These are phyloP conservation scores for Vicugna pacos DNA, from an alignment of 2,113 vertebrate genomes.

Conservation along the genomic window DNA sequence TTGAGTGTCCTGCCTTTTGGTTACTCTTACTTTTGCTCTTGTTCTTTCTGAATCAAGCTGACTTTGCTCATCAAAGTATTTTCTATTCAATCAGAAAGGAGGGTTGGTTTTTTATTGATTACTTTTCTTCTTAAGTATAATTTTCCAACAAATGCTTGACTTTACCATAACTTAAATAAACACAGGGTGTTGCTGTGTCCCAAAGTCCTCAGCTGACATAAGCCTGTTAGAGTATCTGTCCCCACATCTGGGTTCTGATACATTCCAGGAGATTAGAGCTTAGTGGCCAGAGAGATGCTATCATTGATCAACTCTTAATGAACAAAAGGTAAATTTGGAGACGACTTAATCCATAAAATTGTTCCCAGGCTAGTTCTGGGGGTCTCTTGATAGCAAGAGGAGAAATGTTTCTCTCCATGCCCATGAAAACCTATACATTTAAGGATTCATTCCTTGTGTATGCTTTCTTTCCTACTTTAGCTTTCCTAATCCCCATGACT, in stretches of 20 bases:
- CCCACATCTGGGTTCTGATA: neutral
- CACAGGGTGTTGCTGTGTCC: neutral
- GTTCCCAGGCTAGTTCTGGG: neutral
- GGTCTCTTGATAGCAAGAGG: neutral
- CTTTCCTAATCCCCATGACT: neutral
- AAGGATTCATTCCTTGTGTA: neutral
- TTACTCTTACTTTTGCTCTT: neutral
- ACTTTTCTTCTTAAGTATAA: conserved; percentile 18
- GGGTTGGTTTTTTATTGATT: neutral
- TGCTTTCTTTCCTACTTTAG: neutral
- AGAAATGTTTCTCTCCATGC: neutral
- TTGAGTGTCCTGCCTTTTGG: neutral
- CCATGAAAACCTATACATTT: neutral
- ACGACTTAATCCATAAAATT: neutral
- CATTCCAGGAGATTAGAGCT: neutral
- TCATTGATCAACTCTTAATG: neutral
- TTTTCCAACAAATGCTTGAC: neutral
- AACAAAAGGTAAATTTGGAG: neutral
- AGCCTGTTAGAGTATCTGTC: neutral
- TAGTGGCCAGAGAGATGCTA: neutral
- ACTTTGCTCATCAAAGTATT: neutral
- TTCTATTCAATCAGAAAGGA: neutral
- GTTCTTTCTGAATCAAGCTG: neutral
- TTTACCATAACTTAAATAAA: neutral
- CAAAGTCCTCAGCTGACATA: neutral